A percentile compares a stretch with the other conserved stretches of the same genome.
phyloP scores from a whole-genome alignment of 2,113 vertebrate species.

The Oncorhynchus kisutch region DNA sequence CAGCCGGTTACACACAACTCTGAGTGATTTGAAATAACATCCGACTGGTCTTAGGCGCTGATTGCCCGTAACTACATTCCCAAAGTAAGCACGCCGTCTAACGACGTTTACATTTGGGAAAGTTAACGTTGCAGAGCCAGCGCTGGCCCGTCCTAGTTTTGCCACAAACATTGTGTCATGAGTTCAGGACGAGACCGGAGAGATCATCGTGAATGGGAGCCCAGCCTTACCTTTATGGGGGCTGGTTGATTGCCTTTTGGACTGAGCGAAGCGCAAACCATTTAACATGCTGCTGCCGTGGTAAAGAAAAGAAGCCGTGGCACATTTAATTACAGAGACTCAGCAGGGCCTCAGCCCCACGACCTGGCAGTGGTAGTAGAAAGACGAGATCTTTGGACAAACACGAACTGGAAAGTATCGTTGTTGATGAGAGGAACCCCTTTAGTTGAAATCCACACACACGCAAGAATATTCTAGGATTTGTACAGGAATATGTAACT shows the following conservation, averaged over 20 bases:
- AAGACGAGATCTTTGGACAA: not conserved
- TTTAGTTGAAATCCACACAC: not conserved
- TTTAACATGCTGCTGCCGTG: slow-evolving; percentile 18
- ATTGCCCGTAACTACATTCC: not conserved
- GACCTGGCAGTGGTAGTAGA: slow-evolving; percentile 9
- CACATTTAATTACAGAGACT: slow-evolving; percentile 23
- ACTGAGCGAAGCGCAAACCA: slow-evolving; percentile 32
- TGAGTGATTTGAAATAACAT: not conserved
- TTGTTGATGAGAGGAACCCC: not conserved
- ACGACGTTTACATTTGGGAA: slow-evolving; percentile 27
- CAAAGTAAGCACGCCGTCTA: slow-evolving; percentile 16
- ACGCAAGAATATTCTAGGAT: not conserved
- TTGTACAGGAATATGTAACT: not conserved
- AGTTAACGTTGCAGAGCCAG: slow-evolving; percentile 27
- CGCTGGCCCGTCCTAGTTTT: not conserved
- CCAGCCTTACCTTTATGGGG: slow-evolving; percentile 15
- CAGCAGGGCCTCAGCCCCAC: not conserved
- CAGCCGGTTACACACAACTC: not conserved
- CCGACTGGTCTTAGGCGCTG: not conserved
- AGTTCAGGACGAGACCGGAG: not conserved
- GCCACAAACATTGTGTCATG: slow-evolving; percentile 1
- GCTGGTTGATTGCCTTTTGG: slow-evolving; percentile 38
- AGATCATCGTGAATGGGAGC: slow-evolving; percentile 20
- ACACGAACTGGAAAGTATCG: not conserved
- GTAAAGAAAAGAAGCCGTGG: not conserved